Base-by-base conservation (phyloP, 2,797 vertebrate species). In the Miichthys miiuy region DNA sequence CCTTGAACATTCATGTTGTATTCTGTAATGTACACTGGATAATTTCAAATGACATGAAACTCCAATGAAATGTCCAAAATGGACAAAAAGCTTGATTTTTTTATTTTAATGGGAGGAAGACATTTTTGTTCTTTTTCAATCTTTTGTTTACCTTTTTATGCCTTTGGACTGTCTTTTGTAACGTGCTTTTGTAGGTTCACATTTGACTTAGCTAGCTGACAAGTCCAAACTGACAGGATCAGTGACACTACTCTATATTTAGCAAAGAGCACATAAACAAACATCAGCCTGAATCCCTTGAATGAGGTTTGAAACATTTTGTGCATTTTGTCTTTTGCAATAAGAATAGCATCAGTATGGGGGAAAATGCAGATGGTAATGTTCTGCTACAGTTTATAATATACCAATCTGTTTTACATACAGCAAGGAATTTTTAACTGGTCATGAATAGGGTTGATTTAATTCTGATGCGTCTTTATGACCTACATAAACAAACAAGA, bases 1-100 rank as follows among this genome's bases (percentile, higher is more conserved):
- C 70, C 68, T 72, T 72, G 21, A 60, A 56, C 25, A 9, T 54
- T 46, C 8, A 20, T 55, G n/a, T 55, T 75, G 30, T 46, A 2
- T 55, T 82, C 6, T 68, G 27, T 46, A 47, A 72, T 21, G 41
- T 66, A n/a, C 65, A 21, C 11, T 46, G 58, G 14, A 55, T 47
- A 38, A 38, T 38, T 38, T 38, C 34, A 68, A 62, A n/a, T 5
- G 9, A 48, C 64, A 1, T 38, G 34, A 38, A 38, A 38, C 25
- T 1, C 16, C 5, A 17, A 50, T 44, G 8, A 48, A 70, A 67
- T 68, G 41, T 44, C 8, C 7, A 23, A 7, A 57, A 44, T 56
- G 7, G 44, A 34, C 21, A 12, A 8, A 62, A 68, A 20, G 0
- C 5, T 8, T 44, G 20, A 30, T 30, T 30, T 30, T 30, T 38